Evolutionary conservation across 2,888 invertebrate genomes (phyloP).

Genomic region (Netelia virgata): DNA sequence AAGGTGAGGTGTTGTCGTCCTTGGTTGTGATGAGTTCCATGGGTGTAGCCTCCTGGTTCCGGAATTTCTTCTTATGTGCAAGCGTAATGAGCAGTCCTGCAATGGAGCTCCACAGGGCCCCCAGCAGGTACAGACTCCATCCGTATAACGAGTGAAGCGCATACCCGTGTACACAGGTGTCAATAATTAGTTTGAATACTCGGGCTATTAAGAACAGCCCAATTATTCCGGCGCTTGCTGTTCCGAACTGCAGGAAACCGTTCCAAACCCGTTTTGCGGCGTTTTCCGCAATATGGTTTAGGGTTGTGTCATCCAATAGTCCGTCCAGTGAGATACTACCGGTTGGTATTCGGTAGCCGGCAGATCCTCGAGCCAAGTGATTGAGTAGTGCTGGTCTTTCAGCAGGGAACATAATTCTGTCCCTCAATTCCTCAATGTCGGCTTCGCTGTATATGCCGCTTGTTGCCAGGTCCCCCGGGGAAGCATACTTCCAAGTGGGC

Average conservation of each 20-base stretch:
- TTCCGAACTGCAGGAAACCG: not conserved
- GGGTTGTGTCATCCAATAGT: constrained; percentile 49
- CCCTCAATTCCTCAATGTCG: constrained; percentile 37
- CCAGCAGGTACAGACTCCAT: not conserved
- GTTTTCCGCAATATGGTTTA: constrained; percentile 42
- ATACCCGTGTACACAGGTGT: not conserved
- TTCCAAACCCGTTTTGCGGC: not conserved
- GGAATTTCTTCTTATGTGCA: not conserved
- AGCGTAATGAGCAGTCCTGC: not conserved
- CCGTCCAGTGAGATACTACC: not conserved
- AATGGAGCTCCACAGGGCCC: not conserved
- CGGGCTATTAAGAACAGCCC: not conserved
- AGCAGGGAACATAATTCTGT: constrained; percentile 58
- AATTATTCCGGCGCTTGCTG: not conserved
- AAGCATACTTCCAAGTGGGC: not conserved
- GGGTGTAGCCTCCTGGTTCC: not conserved
- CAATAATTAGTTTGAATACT: not conserved
- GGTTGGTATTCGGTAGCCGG: not conserved
- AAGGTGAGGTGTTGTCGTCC: too few species aligned
- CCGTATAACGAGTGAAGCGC: not conserved
- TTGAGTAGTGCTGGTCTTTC: constrained; percentile 53
- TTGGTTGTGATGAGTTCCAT: not conserved
- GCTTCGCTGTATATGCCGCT: constrained; percentile 57
- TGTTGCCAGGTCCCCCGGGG: constrained; percentile 4
- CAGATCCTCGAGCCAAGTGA: constrained; percentile 35